phyloP scores from a whole-genome alignment of 2,888 invertebrate genomes.

The Cyclophora albipunctata region DNA sequence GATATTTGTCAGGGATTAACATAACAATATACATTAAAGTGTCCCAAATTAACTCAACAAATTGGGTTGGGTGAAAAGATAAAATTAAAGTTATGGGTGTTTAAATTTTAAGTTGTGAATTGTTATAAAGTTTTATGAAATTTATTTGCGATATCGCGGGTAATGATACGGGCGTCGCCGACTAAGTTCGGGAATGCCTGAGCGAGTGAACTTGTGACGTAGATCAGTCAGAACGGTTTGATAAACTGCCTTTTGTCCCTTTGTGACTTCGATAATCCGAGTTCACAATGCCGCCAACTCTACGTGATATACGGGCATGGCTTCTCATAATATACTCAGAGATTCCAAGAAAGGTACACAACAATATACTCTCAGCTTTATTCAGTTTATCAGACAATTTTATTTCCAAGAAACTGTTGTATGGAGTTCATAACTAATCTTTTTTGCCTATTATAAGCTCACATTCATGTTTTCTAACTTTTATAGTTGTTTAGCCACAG shows the following conservation, averaged over 20 bases:
- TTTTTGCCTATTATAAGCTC: no score
- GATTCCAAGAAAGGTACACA: constrained; percentile 3
- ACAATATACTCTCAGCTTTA: no score
- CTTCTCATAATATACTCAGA: constrained; percentile 37
- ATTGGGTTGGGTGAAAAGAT: constrained; percentile 6
- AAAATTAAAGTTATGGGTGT: neutral
- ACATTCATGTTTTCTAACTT: no score
- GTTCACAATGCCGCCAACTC: constrained; percentile 37
- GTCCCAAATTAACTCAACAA: constrained; percentile 2
- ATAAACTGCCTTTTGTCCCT: constrained; percentile 61
- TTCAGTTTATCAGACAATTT: no score
- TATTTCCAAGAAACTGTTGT: no score
- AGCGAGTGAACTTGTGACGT: constrained; percentile 37
- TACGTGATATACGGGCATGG: constrained; percentile 31
- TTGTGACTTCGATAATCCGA: constrained; percentile 53
- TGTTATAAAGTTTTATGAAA: constrained; percentile 20
- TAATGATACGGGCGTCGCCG: constrained; percentile 28
- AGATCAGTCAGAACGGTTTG: constrained; percentile 48
- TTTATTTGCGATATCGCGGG: constrained; percentile 18
- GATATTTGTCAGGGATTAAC: neutral
- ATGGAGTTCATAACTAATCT: no score
- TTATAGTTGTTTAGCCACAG: no score
- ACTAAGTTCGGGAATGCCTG: constrained; percentile 33
- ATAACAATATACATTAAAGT: neutral
- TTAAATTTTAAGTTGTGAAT: no score